phyloP scores from a whole-genome alignment of 2,797 vertebrate species.

The Antrozous pallidus region DNA sequence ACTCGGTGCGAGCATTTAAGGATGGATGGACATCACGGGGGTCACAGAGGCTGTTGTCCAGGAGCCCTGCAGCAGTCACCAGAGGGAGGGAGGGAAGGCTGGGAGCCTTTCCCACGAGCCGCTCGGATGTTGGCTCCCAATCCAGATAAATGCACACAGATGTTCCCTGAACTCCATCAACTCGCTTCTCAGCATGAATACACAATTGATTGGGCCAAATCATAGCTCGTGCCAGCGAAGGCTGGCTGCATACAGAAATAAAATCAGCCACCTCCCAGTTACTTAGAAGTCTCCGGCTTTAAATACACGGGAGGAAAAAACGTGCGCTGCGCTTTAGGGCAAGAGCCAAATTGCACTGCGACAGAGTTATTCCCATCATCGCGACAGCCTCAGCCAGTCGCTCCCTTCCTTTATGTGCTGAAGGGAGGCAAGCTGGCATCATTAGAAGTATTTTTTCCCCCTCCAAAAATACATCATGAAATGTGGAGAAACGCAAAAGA shows the following conservation, averaged over 20 bases:
- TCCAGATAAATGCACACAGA: constrained; percentile 64
- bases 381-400: constrained; percentile 54
- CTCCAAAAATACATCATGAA: constrained; percentile 58
- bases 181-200: constrained; percentile 64
- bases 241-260: constrained; percentile 65
- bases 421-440: constrained; percentile 68
- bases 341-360: constrained; percentile 69
- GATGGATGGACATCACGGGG: not conserved
- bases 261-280: constrained; percentile 70
- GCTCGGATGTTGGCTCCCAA: constrained; percentile 37
- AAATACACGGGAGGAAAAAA: constrained; percentile 52
- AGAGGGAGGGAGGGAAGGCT: not conserved
- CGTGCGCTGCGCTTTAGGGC: constrained; percentile 59
- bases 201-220: constrained; percentile 74
- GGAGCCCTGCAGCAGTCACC: not conserved
- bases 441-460: constrained; percentile 59
- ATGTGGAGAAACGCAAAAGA: constrained; percentile 45
- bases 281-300: constrained; percentile 65
- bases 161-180: constrained; percentile 69
- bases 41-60: not conserved
- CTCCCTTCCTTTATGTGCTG: constrained; percentile 60
- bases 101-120: not conserved
- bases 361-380: constrained; percentile 68
- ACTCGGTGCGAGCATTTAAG: not conserved
- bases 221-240: constrained; percentile 59